Evolutionary conservation across 2,797 vertebrate genomes (phyloP).

Genomic region (Cetoscarus ocellatus): DNA sequence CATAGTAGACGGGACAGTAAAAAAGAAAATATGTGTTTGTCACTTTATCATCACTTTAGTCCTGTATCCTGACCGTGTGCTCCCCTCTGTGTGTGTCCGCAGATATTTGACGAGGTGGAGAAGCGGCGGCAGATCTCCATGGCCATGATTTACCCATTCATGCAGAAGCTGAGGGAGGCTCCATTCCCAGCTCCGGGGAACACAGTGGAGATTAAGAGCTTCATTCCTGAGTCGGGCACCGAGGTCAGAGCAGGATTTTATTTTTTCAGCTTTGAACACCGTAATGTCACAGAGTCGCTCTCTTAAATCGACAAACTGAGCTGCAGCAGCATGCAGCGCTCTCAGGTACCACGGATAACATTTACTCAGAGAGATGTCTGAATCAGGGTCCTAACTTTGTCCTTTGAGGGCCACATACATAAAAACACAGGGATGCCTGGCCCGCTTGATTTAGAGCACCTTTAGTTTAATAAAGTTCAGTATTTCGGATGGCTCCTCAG

Average conservation of each 20-base stretch:
- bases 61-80: neutral
- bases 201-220: slow-evolving; percentile 96
- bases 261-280: neutral
- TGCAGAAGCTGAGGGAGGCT: slow-evolving; percentile 95
- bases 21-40: no score
- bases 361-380: no score
- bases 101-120: slow-evolving; percentile 98
- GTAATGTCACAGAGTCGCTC: neutral
- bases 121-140: slow-evolving; percentile 94
- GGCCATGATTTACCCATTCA: slow-evolving; percentile 97
- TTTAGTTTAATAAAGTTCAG: no score
- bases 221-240: slow-evolving; percentile 94
- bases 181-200: slow-evolving; percentile 94
- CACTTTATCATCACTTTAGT: neutral
- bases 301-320: neutral
- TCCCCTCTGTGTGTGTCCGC: slow-evolving; percentile 7
- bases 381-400: no score
- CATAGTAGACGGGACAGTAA: no score
- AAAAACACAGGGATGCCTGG: no score
- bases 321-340: neutral
- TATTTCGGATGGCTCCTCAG: no score
- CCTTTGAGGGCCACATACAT: no score
- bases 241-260: slow-evolving; percentile 84
- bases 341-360: no score
- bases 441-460: no score